Percentiles rank a stretch among this genome's conserved stretches.
These are phyloP conservation scores for Ptilonorhynchus violaceus DNA, from an alignment of 2,113 vertebrate species.

Conservation along the genomic window DNA sequence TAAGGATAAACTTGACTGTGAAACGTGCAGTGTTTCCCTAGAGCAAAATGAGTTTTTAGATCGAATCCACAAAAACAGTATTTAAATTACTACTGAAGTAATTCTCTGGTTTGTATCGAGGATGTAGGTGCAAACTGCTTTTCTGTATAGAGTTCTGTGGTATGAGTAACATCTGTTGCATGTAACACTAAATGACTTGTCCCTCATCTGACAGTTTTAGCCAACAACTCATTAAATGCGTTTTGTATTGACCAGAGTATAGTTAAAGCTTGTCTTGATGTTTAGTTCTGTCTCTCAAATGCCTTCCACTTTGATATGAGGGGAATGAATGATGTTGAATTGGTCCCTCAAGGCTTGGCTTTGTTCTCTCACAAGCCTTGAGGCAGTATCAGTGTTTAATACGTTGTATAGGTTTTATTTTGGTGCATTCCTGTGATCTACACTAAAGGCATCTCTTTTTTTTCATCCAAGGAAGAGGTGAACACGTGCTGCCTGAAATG, in stretches of 20 bases:
- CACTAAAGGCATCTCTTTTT: background rate
- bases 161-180: slow-evolving; percentile 48
- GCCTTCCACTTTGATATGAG: slow-evolving; percentile 43
- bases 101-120: slow-evolving; percentile 22
- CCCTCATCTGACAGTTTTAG: slow-evolving; percentile 54
- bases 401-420: slow-evolving; percentile 17
- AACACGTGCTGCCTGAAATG: slow-evolving; percentile 20
- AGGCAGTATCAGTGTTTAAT: slow-evolving; percentile 18
- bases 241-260: slow-evolving; percentile 65
- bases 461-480: slow-evolving; percentile 32
- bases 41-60: background rate
- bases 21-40: background rate
- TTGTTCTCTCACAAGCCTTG: slow-evolving; percentile 33
- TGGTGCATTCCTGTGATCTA: slow-evolving; percentile 49
- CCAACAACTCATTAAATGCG: slow-evolving; percentile 30
- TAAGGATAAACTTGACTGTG: slow-evolving; percentile 43
- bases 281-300: slow-evolving; percentile 61
- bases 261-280: slow-evolving; percentile 79
- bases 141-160: slow-evolving; percentile 50
- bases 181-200: slow-evolving; percentile 59
- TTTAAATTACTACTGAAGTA: background rate
- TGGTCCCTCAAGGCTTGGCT: slow-evolving; percentile 25
- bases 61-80: background rate
- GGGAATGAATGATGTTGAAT: slow-evolving; percentile 14
- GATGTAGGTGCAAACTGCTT: slow-evolving; percentile 52